Conservation (phyloP, 2,797 vertebrate genomes). For the Ataeniobius toweri region DNA sequence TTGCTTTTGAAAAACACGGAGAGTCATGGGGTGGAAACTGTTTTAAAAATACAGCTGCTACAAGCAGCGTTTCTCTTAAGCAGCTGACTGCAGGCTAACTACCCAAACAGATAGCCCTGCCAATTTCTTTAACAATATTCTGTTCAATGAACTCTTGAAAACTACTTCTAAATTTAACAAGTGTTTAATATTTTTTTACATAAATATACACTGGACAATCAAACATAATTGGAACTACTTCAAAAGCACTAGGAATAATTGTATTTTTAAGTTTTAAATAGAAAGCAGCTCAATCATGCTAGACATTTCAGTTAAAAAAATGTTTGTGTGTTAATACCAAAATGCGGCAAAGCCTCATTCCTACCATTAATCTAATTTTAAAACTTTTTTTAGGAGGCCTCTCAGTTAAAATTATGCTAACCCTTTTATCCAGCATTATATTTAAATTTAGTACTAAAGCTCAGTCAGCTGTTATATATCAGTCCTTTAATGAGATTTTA, state of each 20-base stretch:
- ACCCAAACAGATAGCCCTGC: not conserved
- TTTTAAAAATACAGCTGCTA: too few species aligned
- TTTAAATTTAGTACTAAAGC: slow-evolving; percentile 1
- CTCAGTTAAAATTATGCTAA: not conserved
- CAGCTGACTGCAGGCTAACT: not conserved
- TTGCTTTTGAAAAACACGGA: too few species aligned
- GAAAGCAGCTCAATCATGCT: not conserved
- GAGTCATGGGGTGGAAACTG: too few species aligned
- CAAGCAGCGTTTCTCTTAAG: not conserved
- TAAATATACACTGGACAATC: not conserved
- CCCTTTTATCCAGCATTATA: not conserved
- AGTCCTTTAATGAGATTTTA: not conserved
- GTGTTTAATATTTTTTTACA: not conserved
- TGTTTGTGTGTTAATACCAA: too few species aligned
- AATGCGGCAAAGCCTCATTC: not conserved
- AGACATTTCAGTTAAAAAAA: not conserved
- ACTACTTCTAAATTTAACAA: not conserved
- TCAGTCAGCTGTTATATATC: not conserved
- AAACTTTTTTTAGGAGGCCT: not conserved
- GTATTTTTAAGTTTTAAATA: too few species aligned
- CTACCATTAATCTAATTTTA: not conserved
- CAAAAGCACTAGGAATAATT: too few species aligned
- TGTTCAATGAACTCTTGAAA: not conserved
- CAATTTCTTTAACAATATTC: not conserved
- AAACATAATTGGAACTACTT: too few species aligned